Evolutionary conservation across 2,888 invertebrate species (phyloP).

Genomic region (Drosophila nr. medialis): DNA sequence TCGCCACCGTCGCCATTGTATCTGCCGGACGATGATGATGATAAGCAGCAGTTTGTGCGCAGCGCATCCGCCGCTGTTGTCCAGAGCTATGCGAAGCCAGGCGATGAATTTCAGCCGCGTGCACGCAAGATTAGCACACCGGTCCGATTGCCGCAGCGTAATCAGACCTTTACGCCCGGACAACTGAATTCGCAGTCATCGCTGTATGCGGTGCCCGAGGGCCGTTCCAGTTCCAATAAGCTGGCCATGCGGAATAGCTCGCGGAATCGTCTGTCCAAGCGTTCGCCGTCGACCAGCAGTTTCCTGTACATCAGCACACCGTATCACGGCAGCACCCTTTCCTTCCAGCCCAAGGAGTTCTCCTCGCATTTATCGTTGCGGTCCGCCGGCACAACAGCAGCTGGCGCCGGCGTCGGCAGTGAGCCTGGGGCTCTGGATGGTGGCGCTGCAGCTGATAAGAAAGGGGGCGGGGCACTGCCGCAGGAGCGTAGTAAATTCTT

Average conservation of each 20-base stretch:
- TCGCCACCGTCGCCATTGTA: conserved; percentile 74
- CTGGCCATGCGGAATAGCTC: conserved; percentile 82
- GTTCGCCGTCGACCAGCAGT: conserved; percentile 91
- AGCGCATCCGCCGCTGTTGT: conserved; percentile 91
- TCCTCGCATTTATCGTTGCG: conserved; percentile 91
- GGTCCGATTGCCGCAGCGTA: conserved; percentile 85
- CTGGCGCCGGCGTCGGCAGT: conserved; percentile 78
- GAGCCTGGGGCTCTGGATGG: conserved; percentile 72
- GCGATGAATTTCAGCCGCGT: conserved; percentile 85
- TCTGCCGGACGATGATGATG: conserved; percentile 63
- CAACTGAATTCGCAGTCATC: conserved; percentile 89
- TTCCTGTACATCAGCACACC: conserved; percentile 94
- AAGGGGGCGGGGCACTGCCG: conserved; percentile 23
- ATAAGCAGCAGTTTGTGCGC: conserved; percentile 86
- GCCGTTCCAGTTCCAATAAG: conserved; percentile 82
- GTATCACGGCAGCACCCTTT: conserved; percentile 93
- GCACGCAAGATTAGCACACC: conserved; percentile 88
- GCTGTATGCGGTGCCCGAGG: conserved; percentile 90
- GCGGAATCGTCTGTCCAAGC: conserved; percentile 86
- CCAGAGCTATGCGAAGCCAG: conserved; percentile 85
- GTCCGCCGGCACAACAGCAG: conserved; percentile 86
- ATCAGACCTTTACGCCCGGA: conserved; percentile 84
- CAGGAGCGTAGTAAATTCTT: conserved; percentile 87
- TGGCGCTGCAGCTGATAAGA: conserved; percentile 34
- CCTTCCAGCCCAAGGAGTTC: conserved; percentile 91